Conservation (phyloP, 2,113 vertebrate species). For the Sapayoa aenigma region DNA sequence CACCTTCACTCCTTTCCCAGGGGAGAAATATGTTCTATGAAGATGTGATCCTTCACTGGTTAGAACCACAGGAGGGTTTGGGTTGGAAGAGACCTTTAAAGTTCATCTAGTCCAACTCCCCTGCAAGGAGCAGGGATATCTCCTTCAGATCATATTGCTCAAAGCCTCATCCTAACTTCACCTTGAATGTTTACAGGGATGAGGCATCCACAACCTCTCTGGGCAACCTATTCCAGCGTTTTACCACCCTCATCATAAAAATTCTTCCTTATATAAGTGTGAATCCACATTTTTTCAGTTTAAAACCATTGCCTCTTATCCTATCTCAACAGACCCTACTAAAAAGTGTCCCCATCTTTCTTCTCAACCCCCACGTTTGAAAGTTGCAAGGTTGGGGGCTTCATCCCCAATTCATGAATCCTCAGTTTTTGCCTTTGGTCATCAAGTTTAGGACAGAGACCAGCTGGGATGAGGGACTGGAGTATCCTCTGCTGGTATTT, state of each 20-base stretch:
- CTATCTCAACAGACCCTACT: background rate
- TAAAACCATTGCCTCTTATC: background rate
- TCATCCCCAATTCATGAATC: background rate
- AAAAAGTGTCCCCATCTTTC: background rate
- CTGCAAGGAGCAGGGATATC: background rate
- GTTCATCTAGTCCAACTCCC: background rate
- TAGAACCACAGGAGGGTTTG: background rate
- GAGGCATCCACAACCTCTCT: background rate
- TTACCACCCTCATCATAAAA: background rate
- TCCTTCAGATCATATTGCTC: background rate
- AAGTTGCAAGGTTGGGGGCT: accelerated
- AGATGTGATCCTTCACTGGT: background rate
- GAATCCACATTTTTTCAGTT: background rate
- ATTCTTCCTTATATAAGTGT: background rate
- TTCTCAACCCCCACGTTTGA: background rate
- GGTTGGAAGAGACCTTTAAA: background rate
- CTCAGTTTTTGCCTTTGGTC: background rate
- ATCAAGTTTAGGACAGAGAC: background rate
- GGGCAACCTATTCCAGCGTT: background rate
- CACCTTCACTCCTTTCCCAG: background rate
- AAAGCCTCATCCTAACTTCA: background rate
- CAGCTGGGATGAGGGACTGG: background rate
- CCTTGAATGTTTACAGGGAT: background rate
- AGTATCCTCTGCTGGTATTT: background rate
- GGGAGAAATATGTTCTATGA: background rate